Evolutionary conservation across 2,797 vertebrate genomes (phyloP), one percentile per base, ranked within the genome.

Genomic region (Clarias platycephalus): DNA sequence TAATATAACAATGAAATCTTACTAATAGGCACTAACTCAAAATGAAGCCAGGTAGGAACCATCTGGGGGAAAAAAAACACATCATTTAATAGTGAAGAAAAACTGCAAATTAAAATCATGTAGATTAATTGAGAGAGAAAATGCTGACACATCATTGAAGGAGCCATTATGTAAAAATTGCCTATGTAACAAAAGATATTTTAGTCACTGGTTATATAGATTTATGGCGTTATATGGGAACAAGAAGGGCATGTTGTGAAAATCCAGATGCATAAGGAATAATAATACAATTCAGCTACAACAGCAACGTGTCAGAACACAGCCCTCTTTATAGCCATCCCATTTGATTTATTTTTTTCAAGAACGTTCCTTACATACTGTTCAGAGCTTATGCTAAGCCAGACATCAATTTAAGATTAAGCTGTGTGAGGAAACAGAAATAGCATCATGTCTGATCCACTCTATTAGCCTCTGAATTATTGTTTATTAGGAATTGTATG

Each of bases 401-500:
- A 80, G 77, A 9, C 37, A 66, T 63, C 60, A 80, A 63, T 64
- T 64, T 58, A 58, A 28, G 74, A 34, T 58, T 58, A 76, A 58
- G 53, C 53, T 75, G 26, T 55, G 18, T 5, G 18, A 34, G 4
- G 5, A 76, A 31, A 31, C 53, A 31, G 18, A 76, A 76, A 76
- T 76, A 60, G 64, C 71, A 86, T 13, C 80, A 82, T 67, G 63
- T 80, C 83, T 86, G 67, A 82, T 88, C 67, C 75, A 70, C 76
- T 81, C 28, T 82, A 53, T 37, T 28, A 86, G 72, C 84, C 18
- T 71, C 13, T 60, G 26, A 68, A 80, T 70, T 0, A 22, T 80
- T 64, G 37, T 49, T 63, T n/a, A 28, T 80, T 44, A 64, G 64
- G 34, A 80, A 64, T 70, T 66, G 5, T 40, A 34, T 68, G 40